Evolutionary conservation across 2,797 vertebrate species (phyloP).

Genomic region (Erithacus rubecula): DNA sequence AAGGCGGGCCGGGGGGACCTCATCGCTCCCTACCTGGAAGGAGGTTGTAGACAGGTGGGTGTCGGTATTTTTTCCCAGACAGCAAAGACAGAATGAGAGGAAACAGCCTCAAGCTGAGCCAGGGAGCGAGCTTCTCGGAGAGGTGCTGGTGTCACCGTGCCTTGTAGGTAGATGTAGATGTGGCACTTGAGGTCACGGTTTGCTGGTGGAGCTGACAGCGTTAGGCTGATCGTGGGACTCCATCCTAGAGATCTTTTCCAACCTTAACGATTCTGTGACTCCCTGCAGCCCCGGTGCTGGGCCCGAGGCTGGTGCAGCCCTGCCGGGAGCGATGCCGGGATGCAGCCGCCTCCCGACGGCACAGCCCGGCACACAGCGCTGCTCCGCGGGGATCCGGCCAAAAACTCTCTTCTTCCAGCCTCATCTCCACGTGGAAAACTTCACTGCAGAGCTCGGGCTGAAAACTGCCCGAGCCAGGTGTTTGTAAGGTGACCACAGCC

Average conservation of each 20-base stretch:
- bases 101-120: neutral
- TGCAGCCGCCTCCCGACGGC: rapidly evolving
- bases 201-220: neutral
- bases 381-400: rapidly evolving
- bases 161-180: neutral
- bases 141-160: neutral
- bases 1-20: neutral
- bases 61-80: neutral
- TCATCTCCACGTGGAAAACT: rapidly evolving
- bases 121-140: too few relatives aligned
- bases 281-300: neutral
- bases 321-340: neutral
- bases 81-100: neutral
- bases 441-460: neutral
- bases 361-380: rapidly evolving
- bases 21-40: neutral
- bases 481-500: rapidly evolving
- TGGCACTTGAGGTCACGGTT: neutral
- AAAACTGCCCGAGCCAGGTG: rapidly evolving
- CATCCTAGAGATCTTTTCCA: neutral
- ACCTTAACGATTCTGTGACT: rapidly evolving
- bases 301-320: neutral
- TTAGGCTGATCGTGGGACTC: neutral
- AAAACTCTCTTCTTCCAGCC: rapidly evolving
- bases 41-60: neutral